phyloP scores from a whole-genome alignment of 2,888 invertebrate species.

The Uloborus plumipes region DNA sequence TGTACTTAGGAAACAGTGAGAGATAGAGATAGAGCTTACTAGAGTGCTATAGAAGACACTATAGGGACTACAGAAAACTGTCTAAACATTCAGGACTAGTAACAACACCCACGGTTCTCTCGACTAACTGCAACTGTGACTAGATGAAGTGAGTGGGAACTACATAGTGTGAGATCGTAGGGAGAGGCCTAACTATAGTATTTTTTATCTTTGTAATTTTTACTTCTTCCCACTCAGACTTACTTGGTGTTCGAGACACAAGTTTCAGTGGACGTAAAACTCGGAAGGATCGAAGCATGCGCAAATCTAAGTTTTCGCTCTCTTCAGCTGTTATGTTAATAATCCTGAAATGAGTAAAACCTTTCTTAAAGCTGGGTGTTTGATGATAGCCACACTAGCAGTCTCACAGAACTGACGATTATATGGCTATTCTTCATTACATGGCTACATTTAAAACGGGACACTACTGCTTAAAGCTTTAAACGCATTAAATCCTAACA shows the following conservation, averaged over 20 bases:
- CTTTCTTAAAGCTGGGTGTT: constrained; percentile 33
- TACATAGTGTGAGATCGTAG: constrained; percentile 47
- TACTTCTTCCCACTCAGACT: constrained; percentile 74
- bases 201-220: not conserved
- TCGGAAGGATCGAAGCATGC: constrained; percentile 99
- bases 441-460: not conserved
- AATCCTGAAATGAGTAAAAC: constrained; percentile 65
- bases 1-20: constrained; percentile 35
- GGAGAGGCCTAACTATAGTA: constrained; percentile 38
- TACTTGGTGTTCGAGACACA: constrained; percentile 99
- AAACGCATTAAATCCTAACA: too few relatives aligned
- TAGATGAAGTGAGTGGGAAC: constrained; percentile 57
- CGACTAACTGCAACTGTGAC: constrained; percentile 38
- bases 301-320: constrained; percentile 84
- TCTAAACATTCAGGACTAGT: constrained; percentile 57
- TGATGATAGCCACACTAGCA: not conserved
- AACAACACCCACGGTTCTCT: constrained; percentile 35
- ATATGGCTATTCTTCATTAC: not conserved
- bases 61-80: constrained; percentile 53
- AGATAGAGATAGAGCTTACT: constrained; percentile 40
- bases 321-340: constrained; percentile 67
- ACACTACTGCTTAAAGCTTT: not conserved
- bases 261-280: constrained; percentile 99
- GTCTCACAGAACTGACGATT: not conserved
- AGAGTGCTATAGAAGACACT: constrained; percentile 20